Evolutionary conservation across 2,797 vertebrate species (phyloP), one percentile per base, ranked within the genome.

Genomic region (Nothura maculosa): DNA sequence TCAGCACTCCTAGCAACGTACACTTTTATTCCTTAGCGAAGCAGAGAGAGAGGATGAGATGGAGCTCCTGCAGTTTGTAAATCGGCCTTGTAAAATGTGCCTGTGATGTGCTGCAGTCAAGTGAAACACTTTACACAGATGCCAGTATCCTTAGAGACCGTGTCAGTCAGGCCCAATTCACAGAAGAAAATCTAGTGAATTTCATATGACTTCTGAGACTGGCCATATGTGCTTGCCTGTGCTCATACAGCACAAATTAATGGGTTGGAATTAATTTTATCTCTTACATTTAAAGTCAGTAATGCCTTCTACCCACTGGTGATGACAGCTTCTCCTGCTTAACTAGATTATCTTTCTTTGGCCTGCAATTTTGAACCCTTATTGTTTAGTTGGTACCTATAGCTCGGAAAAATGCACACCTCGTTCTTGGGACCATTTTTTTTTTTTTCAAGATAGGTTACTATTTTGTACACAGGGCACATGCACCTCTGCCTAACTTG

Each of bases 171-270:
- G 74, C 68, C 78, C 76, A 47, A 54, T 76, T 69, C 32, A 21
- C 74, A 93, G 85, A 81, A 72, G 73, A 54, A 57, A 55, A n/a
- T 15, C 27, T 36, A 10, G 30, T 63, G 58, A 45, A 25, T 78
- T 90, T 87, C 73, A 58, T 60, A 97, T 97, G 95, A 97, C 96
- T 97, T 96, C 80, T 64, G 47, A 85, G 72, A 89, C 69, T 82
- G 64, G 57, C 50, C 80, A 50, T 30, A 4, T 48, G 61, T 80
- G 28, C 40, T 63, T 93, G 45, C 66, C 87, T 82, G 77, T 47
- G 78, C 90, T 67, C 47, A 2, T 6, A 40, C 45, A 61, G 78
- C 25, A 15, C 89, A 50, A 85, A 93, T 72, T 78, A 4, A 0
- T 2, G 32, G 20, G 68, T 22, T 83, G 61, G 64, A 91, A 64